Conservation (phyloP, 2,888 invertebrate species). For the Idaea aversata region DNA sequence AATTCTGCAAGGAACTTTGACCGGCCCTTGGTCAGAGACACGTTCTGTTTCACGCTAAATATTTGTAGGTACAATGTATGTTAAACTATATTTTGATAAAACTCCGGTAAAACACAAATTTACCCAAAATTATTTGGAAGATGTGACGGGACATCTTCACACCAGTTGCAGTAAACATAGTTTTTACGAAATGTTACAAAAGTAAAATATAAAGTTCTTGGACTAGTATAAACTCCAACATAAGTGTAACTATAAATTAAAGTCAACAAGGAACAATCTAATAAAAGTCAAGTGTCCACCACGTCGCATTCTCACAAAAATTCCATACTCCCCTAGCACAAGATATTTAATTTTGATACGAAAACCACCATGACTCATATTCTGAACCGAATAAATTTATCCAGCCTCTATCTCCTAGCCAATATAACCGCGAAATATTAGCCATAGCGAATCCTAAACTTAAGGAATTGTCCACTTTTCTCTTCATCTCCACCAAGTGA, state of each 20-base stretch:
- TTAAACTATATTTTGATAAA: too few relatives aligned
- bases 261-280: conserved; percentile 16
- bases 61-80: too few relatives aligned
- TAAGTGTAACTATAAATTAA: not conserved
- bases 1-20: too few relatives aligned
- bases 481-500: conserved; percentile 17
- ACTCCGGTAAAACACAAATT: too few relatives aligned
- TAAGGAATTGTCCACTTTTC: conserved; percentile 53
- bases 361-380: conserved; percentile 64
- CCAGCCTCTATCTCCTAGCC: conserved; percentile 64
- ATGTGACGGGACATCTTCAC: too few relatives aligned
- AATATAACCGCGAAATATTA: conserved; percentile 76
- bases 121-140: too few relatives aligned
- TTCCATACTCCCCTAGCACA: conserved; percentile 40
- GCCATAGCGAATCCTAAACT: conserved; percentile 70
- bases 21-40: too few relatives aligned
- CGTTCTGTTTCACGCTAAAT: too few relatives aligned
- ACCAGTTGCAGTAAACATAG: too few relatives aligned
- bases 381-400: conserved; percentile 70
- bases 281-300: conserved; percentile 29
- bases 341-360: conserved; percentile 79
- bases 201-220: not conserved
- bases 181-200: not conserved
- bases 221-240: not conserved
- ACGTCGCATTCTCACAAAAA: conserved; percentile 42